A percentile compares a stretch with the other conserved stretches of the same genome.
Conservation (phyloP, 2,888 invertebrate genomes). For the Antheraea yamamai region DNA sequence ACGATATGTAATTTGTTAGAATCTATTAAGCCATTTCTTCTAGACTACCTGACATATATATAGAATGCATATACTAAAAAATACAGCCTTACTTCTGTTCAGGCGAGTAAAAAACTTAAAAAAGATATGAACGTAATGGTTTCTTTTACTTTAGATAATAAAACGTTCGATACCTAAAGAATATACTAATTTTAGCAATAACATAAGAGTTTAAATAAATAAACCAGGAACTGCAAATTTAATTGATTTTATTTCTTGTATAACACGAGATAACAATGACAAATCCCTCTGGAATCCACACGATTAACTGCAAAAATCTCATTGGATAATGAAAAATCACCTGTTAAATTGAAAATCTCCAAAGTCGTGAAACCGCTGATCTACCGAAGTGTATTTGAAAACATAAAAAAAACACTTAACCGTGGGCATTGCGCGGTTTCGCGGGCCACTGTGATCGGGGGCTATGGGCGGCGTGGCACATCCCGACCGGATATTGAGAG, state of each 20-base stretch:
- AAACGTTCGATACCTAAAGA: background rate
- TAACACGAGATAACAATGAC: background rate
- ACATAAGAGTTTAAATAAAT: background rate
- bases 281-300: background rate
- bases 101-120: background rate
- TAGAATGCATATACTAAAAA: no score
- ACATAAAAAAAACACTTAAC: slow-evolving; percentile 15
- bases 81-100: no score
- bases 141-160: background rate
- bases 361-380: background rate
- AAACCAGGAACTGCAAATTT: background rate
- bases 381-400: slow-evolving; percentile 2
- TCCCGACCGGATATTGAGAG: slow-evolving; percentile 48
- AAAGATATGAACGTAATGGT: background rate
- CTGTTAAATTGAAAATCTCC: background rate
- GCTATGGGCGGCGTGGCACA: slow-evolving; percentile 25
- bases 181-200: background rate
- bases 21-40: no score
- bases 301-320: background rate
- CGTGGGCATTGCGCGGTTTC: background rate
- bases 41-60: no score
- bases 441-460: background rate
- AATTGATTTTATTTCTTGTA: background rate
- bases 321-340: background rate
- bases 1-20: no score